A percentile compares a stretch with the other conserved stretches of the same genome.
Evolutionary conservation across 2,888 invertebrate genomes (phyloP).

Genomic region (Artemia sp.): DNA sequence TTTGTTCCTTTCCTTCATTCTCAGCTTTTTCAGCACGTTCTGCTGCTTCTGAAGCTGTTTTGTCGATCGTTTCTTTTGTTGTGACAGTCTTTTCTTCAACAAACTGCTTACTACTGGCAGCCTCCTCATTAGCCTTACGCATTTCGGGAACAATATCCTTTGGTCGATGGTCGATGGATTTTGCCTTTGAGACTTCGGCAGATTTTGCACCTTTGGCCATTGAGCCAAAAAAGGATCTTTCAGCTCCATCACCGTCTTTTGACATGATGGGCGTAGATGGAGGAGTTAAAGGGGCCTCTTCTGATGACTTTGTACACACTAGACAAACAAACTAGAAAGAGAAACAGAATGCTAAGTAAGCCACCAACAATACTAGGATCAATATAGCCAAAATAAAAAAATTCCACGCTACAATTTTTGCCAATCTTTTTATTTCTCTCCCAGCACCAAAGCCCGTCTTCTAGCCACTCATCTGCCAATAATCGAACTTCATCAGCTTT

Average conservation of each 20-base stretch:
- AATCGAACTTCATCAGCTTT: not conserved
- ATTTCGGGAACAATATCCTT: not conserved
- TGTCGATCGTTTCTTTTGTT: not conserved
- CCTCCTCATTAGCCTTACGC: not conserved
- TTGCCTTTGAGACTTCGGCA: not conserved
- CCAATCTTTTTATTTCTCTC: too few species aligned
- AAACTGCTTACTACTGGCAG: not conserved
- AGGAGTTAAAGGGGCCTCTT: not conserved
- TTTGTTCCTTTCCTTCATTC: not conserved
- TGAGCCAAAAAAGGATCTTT: slow-evolving; percentile 8
- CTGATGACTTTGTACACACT: not conserved
- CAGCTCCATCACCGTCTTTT: slow-evolving; percentile 4
- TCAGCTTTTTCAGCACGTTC: not conserved
- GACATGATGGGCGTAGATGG: slow-evolving; percentile 9
- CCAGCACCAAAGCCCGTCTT: too few species aligned
- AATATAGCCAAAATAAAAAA: not conserved
- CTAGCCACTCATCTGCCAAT: too few species aligned
- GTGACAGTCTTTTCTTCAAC: not conserved
- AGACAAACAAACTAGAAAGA: not conserved
- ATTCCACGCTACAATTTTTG: not conserved
- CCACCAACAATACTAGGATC: slow-evolving; percentile 1
- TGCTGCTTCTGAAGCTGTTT: slow-evolving; percentile 1
- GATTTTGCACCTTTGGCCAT: slow-evolving; percentile 13
- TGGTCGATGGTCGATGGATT: slow-evolving; percentile 1
- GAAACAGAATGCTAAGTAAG: slow-evolving; percentile 5